A percentile compares a stretch with the other conserved stretches of the same genome.
phyloP scores from a whole-genome alignment of 2,888 invertebrate species.

The Drosophila seclusa region DNA sequence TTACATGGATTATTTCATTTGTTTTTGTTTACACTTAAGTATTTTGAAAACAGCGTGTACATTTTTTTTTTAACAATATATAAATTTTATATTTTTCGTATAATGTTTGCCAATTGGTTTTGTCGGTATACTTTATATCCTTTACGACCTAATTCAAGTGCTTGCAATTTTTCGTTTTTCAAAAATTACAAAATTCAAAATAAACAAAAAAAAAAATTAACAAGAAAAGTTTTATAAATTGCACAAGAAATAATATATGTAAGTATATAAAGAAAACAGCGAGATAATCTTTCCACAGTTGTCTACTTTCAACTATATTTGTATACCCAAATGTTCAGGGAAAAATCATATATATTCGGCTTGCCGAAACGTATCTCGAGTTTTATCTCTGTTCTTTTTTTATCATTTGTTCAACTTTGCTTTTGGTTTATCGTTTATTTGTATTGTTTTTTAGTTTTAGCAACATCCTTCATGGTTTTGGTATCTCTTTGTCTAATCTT shows the following conservation, averaged over 20 bases:
- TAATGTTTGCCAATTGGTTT: constrained; percentile 65
- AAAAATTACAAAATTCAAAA: constrained; percentile 18
- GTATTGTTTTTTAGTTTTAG: constrained; percentile 34
- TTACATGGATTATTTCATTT: constrained; percentile 63
- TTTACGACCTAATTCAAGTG: constrained; percentile 72
- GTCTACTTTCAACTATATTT: background rate
- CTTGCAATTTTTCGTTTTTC: constrained; percentile 47
- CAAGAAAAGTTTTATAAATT: constrained; percentile 46
- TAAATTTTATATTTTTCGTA: constrained; percentile 38
- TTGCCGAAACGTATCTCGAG: constrained; percentile 28
- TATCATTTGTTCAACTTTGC: constrained; percentile 14
- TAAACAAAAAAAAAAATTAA: constrained; percentile 19
- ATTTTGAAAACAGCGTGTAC: constrained; percentile 54
- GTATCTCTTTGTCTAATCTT: constrained; percentile 66
- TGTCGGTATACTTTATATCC: constrained; percentile 84
- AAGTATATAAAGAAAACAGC: constrained; percentile 38
- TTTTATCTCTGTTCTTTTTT: background rate
- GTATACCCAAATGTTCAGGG: background rate
- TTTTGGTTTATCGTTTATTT: constrained; percentile 45
- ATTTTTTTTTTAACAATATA: constrained; percentile 65
- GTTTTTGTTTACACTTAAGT: constrained; percentile 44
- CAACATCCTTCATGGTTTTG: constrained; percentile 57
- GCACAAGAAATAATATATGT: constrained; percentile 58
- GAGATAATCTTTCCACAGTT: constrained; percentile 20
- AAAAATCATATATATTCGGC: constrained; percentile 33